Evolutionary conservation across 23 tunicate species (phyloP).

Genomic region (Trididemnum miniatum): DNA sequence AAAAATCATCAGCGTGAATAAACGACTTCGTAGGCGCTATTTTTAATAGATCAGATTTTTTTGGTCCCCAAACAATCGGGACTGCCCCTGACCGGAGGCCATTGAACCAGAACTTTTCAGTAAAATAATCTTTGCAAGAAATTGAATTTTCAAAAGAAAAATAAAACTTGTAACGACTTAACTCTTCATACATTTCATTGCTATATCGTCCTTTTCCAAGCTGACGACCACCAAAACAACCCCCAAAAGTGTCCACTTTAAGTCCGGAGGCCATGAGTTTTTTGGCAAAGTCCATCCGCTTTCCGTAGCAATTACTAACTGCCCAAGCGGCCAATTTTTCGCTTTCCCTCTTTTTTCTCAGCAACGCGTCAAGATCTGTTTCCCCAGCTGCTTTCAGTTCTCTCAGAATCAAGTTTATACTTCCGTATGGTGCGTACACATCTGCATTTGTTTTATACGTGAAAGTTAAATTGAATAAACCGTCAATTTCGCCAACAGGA

Average conservation of each 20-base stretch:
- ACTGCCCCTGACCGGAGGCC: slow-evolving; percentile 95
- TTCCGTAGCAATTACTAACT: slow-evolving; percentile 57
- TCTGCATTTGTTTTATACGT: slow-evolving; percentile 71
- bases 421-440: slow-evolving; percentile 92
- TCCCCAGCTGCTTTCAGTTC: slow-evolving; percentile 62
- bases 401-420: slow-evolving; percentile 64
- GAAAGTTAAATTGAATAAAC: slow-evolving; percentile 71
- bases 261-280: slow-evolving; percentile 60
- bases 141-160: slow-evolving; percentile 90
- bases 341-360: slow-evolving; percentile 55
- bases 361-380: slow-evolving; percentile 55
- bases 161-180: slow-evolving; percentile 73
- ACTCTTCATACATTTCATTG: slow-evolving; percentile 46
- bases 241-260: slow-evolving; percentile 76
- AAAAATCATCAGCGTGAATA: slow-evolving; percentile 78
- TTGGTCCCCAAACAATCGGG: slow-evolving; percentile 90
- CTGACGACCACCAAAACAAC: slow-evolving; percentile 69
- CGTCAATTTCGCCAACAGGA: slow-evolving; percentile 10
- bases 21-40: slow-evolving; percentile 91
- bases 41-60: slow-evolving; percentile 59
- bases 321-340: slow-evolving; percentile 85
- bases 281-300: slow-evolving; percentile 65
- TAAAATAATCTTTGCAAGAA: slow-evolving; percentile 82
- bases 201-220: slow-evolving; percentile 69
- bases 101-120: slow-evolving; percentile 97